A percentile compares a stretch with the other conserved stretches of the same genome.
These are phyloP conservation scores for Pangasius sanitwongsei DNA, from an alignment of 2,797 vertebrate genomes.

Conservation along the genomic window DNA sequence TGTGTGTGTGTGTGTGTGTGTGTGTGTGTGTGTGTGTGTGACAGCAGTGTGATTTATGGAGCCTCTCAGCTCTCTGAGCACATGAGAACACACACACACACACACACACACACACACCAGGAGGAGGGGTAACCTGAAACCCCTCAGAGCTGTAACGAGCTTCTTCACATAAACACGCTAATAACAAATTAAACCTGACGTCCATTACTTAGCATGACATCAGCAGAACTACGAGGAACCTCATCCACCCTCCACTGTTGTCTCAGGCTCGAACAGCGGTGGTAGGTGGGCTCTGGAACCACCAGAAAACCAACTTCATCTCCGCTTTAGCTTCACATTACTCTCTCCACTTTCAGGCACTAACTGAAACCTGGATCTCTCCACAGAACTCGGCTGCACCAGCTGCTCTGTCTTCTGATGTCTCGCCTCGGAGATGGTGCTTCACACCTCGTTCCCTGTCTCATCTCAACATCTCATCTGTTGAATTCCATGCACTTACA, in stretches of 20 bases:
- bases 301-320: neutral
- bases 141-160: neutral
- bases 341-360: neutral
- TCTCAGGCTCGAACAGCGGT: too few species aligned
- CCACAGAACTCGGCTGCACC: too few species aligned
- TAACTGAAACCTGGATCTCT: neutral
- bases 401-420: too few species aligned
- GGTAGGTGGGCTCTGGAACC: too few species aligned
- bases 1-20: neutral
- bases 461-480: neutral
- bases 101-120: neutral
- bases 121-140: neutral
- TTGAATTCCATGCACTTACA: neutral
- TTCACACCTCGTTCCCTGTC: too few species aligned
- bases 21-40: neutral
- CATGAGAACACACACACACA: neutral
- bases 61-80: neutral
- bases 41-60: slow-evolving; percentile 4
- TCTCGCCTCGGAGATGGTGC: too few species aligned
- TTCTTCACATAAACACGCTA: neutral
- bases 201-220: slow-evolving; percentile 1
- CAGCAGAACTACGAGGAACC: neutral
- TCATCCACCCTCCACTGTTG: neutral
- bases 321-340: neutral
- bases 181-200: slow-evolving; percentile 8